Evolutionary conservation across 2,888 invertebrate genomes (phyloP), one percentile per base, ranked within the genome.

Genomic region (Crocallis elinguaria): DNA sequence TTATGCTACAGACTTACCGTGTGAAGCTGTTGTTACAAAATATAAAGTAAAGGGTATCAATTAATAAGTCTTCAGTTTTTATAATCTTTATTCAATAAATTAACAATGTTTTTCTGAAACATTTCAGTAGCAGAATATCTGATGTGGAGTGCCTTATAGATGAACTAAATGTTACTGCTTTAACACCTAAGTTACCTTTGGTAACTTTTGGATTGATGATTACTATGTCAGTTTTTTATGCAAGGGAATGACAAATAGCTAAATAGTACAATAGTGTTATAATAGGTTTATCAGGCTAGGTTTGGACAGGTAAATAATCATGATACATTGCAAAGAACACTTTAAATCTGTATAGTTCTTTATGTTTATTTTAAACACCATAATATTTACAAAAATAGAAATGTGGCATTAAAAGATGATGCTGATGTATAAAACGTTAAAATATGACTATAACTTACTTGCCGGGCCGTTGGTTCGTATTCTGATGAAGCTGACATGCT

Each of bases 401-500:
- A 13, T 23, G 23, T 27, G 23, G 38, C 29, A 44, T 5, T 12
- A 33, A 21, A 58, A 52, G 59, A 51, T 43, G 12, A 37, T 49
- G 23, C 19, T 35, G 19, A 6, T 45, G 29, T 49, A 9, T 41
- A 30, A 50, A 44, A 48, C 45, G 30, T 13, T 39, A 36, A 19
- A 29, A 43, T 12, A 42, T 39, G 32, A 35, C 8, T 55, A 62
- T 44, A 80, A 90, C 92, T 90, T 63, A 92, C 92, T 90, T 90
- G 88, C 82, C 86, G 91, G 90, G 90, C 88, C 89, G 83, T 75
- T 71, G 89, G 73, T 88, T 91, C 88, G 79, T 85, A 86, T 79
- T 91, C 91, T 86, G 90, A 83, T 84, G 90, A 77, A 79, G 91
- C 82, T 78, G 92, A 92, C 92, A 92, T 92, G 79, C 87, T 88